phyloP scores from a whole-genome alignment of 1,140 invertebrate genomes.

The Adelges cooleyi region DNA sequence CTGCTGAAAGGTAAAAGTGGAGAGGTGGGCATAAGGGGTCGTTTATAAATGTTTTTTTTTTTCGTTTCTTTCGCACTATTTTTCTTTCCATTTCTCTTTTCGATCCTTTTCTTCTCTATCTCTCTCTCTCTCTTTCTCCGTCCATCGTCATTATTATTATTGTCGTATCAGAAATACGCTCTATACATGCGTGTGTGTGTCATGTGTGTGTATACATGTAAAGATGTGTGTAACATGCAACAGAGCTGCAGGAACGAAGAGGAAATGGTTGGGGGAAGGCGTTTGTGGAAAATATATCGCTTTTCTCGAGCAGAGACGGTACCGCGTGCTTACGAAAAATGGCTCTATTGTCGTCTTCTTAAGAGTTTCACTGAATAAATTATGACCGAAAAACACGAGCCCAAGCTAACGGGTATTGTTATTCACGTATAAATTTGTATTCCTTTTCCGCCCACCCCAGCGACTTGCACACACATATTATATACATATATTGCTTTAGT shows the following conservation, averaged over 20 bases:
- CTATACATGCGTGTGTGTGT: not conserved
- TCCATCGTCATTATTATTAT: slow-evolving; percentile 23
- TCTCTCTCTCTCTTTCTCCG: not conserved
- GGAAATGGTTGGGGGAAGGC: not conserved
- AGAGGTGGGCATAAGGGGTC: slow-evolving; percentile 7
- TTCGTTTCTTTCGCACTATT: too few relatives aligned
- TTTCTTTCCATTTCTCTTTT: not conserved
- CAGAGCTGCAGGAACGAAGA: not conserved
- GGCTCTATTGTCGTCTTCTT: slow-evolving; percentile 25
- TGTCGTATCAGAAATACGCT: slow-evolving; percentile 16
- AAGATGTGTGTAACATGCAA: not conserved
- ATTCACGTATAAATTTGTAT: slow-evolving; percentile 22
- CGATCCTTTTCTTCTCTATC: not conserved
- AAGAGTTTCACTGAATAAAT: slow-evolving; percentile 26
- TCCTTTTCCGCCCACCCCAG: not conserved
- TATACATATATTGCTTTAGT: too few relatives aligned
- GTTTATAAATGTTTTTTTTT: slow-evolving; percentile 20
- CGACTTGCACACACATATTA: too few relatives aligned
- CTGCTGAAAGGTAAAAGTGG: slow-evolving; percentile 17
- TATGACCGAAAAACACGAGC: slow-evolving; percentile 27
- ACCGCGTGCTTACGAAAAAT: slow-evolving; percentile 22
- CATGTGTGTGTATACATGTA: not conserved
- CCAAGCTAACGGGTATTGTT: slow-evolving; percentile 21
- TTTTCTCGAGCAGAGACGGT: slow-evolving; percentile 6
- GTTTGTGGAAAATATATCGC: slow-evolving; percentile 22